A percentile compares a stretch with the other conserved stretches of the same genome.
These are phyloP conservation scores for Phorcus lineatus DNA, from an alignment of 2,888 invertebrate species.

Conservation along the genomic window DNA sequence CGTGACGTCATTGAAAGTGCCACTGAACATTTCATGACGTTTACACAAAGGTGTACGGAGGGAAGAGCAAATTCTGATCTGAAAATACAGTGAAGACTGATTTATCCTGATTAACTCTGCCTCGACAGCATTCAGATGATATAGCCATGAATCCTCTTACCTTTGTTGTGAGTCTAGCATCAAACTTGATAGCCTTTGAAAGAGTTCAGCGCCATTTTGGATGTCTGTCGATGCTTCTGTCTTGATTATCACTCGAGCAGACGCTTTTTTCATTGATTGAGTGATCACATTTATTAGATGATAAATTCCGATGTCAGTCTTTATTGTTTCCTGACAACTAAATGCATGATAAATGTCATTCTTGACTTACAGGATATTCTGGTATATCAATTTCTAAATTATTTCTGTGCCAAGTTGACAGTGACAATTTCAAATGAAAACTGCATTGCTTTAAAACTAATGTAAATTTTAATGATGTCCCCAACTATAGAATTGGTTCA, in stretches of 20 bases:
- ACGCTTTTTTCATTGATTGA: conserved; percentile 25
- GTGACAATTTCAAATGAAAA: no score
- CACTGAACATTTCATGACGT: conserved; percentile 49
- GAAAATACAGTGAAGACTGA: neutral
- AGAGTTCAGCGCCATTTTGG: conserved; percentile 15
- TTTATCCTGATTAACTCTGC: neutral
- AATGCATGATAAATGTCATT: no score
- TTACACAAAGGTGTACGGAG: conserved; percentile 49
- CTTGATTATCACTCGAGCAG: conserved; percentile 23
- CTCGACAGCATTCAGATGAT: neutral
- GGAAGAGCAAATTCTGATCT: conserved; percentile 32
- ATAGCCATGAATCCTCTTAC: conserved; percentile 27
- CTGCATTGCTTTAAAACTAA: no score
- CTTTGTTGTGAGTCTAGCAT: conserved; percentile 20
- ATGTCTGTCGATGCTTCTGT: conserved; percentile 25
- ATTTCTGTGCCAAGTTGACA: no score
- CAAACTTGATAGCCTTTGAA: neutral
- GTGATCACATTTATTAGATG: no score
- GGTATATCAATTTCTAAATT: no score
- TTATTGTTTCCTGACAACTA: no score
- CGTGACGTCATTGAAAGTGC: conserved; percentile 43
- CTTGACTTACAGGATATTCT: no score
- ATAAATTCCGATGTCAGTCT: no score
- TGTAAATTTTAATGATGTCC: no score
- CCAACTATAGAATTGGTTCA: no score